A percentile compares a stretch with the other conserved stretches of the same genome.
Evolutionary conservation across 2,888 invertebrate genomes (phyloP).

Genomic region (Fissipunctia ypsillon): DNA sequence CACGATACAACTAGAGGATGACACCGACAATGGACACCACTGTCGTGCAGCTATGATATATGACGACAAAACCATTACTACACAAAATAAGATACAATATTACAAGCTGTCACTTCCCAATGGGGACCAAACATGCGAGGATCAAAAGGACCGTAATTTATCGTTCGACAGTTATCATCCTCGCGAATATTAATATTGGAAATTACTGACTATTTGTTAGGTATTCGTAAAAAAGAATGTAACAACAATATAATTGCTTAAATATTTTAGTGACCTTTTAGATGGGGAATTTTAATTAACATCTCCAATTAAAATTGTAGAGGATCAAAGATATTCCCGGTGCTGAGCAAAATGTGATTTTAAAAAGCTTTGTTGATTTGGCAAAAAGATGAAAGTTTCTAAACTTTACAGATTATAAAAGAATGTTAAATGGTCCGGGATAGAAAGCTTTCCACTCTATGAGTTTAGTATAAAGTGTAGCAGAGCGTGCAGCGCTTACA

Average conservation of each 20-base stretch:
- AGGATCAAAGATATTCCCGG: conserved; percentile 11
- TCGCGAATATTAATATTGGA: conserved; percentile 42
- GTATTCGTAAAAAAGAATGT: conserved; percentile 42
- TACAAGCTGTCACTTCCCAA: conserved; percentile 9
- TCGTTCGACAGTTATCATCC: conserved; percentile 37
- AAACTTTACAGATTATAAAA: conserved; percentile 5
- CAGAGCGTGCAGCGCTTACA: conserved; percentile 27
- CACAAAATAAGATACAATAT: conserved; percentile 23
- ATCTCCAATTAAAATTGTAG: conserved; percentile 46
- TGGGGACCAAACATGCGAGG: conserved; percentile 16
- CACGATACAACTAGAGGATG: conserved; percentile 3
- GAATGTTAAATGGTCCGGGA: not conserved
- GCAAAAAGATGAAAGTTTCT: conserved; percentile 28
- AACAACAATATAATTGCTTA: conserved; percentile 55
- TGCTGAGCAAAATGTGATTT: not conserved
- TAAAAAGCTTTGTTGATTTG: conserved; percentile 11
- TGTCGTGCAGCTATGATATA: conserved; percentile 14
- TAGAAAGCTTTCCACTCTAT: conserved; percentile 28
- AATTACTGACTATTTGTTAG: conserved; percentile 51
- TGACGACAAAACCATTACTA: conserved; percentile 18
- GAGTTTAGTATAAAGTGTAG: conserved; percentile 31
- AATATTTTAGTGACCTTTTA: conserved; percentile 53
- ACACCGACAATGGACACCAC: conserved; percentile 16
- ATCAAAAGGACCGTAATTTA: conserved; percentile 39
- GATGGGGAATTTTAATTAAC: conserved; percentile 50